Conservation (phyloP, 2,888 invertebrate genomes). For the Buathra laborator region DNA sequence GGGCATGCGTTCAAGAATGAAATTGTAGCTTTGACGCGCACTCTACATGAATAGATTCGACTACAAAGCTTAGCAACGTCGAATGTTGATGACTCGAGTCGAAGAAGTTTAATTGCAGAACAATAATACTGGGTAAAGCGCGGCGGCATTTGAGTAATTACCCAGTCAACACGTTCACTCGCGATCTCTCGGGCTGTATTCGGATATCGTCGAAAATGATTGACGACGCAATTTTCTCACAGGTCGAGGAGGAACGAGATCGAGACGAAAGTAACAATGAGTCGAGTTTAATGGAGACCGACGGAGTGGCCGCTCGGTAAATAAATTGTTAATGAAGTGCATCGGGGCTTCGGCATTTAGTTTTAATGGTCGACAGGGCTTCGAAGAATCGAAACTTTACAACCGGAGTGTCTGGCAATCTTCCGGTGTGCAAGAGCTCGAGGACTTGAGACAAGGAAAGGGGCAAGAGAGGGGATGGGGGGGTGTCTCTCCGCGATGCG, state of each 20-base stretch:
- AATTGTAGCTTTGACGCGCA: neutral
- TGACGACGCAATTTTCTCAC: slow-evolving; percentile 57
- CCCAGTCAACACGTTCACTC: slow-evolving; percentile 21
- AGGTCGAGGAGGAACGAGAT: slow-evolving; percentile 52
- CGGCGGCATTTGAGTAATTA: slow-evolving; percentile 37
- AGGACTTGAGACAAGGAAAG: slow-evolving; percentile 51
- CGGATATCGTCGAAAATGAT: slow-evolving; percentile 31
- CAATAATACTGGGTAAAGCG: neutral
- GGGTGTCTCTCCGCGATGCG: slow-evolving; percentile 34
- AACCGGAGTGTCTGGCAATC: slow-evolving; percentile 67
- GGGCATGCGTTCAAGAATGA: neutral
- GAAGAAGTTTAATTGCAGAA: neutral
- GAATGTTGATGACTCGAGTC: neutral
- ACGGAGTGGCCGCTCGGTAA: slow-evolving; percentile 58
- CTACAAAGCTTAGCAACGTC: neutral
- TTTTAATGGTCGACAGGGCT: slow-evolving; percentile 65
- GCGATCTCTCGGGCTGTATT: neutral
- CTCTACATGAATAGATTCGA: no score
- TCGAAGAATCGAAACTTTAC: slow-evolving; percentile 69
- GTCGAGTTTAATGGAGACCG: slow-evolving; percentile 63
- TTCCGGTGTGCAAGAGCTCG: slow-evolving; percentile 61
- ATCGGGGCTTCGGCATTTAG: slow-evolving; percentile 67
- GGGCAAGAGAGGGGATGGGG: neutral
- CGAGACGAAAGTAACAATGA: slow-evolving; percentile 61
- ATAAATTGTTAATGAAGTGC: slow-evolving; percentile 70